Percentiles rank a stretch among this genome's conserved stretches.
Conservation (phyloP, 2,113 vertebrate genomes). For the Callipepla squamata region DNA sequence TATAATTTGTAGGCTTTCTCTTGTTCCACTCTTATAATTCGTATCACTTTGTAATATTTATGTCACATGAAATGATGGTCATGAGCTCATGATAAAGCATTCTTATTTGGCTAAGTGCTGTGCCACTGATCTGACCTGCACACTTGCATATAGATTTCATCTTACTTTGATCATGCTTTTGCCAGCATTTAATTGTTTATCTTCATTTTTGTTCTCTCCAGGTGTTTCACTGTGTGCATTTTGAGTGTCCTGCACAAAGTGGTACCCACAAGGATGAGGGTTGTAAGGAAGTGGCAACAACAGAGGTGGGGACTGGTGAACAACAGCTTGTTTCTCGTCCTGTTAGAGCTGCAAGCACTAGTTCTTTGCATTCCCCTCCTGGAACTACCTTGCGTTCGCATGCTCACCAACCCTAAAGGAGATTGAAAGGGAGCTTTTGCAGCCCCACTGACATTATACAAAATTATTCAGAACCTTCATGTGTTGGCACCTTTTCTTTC, state of each 20-base stretch:
- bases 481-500: conserved; percentile 26
- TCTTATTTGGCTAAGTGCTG: neutral
- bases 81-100: neutral
- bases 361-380: conserved; percentile 63
- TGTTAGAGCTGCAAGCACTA: conserved; percentile 45
- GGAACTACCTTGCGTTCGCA: conserved; percentile 39
- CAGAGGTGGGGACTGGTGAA: conserved; percentile 42
- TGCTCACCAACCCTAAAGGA: conserved; percentile 56
- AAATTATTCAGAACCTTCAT: neutral
- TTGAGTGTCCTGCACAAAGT: conserved; percentile 93
- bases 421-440: conserved; percentile 7
- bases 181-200: neutral
- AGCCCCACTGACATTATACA: neutral
- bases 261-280: conserved; percentile 82
- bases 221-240: conserved; percentile 99
- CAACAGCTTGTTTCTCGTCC: conserved; percentile 63
- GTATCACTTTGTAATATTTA: neutral
- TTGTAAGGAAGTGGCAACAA: conserved; percentile 73
- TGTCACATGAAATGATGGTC: neutral
- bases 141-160: neutral
- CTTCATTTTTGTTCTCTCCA: conserved; percentile 61
- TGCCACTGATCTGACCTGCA: neutral
- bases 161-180: neutral
- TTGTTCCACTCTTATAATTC: neutral
- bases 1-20: neutral